phyloP scores from a whole-genome alignment of 2,797 vertebrate genomes.

The Argyrosomus regius region DNA sequence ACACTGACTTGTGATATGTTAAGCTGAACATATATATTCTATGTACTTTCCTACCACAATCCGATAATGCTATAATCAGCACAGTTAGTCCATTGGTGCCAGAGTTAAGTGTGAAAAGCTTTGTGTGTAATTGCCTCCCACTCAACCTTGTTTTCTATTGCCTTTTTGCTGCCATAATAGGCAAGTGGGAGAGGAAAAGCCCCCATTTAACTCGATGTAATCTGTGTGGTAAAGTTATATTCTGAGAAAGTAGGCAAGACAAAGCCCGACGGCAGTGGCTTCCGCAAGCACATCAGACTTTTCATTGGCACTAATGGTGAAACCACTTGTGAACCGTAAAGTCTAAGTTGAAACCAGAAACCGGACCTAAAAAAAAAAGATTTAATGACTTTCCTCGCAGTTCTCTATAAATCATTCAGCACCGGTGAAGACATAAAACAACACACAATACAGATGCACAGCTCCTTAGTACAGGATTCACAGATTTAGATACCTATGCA shows the following conservation, averaged over 20 bases:
- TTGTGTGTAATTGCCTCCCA: constrained; percentile 55
- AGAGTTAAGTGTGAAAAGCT: constrained; percentile 62
- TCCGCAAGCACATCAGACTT: constrained; percentile 27
- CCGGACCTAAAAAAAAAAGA: constrained; percentile 2
- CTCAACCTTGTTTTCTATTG: constrained; percentile 27
- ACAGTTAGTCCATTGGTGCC: constrained; percentile 35
- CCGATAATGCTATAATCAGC: constrained; percentile 42
- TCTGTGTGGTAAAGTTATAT: constrained; percentile 27
- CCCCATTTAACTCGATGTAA: constrained; percentile 36
- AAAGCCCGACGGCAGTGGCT: constrained; percentile 27
- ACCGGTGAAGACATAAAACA: not conserved
- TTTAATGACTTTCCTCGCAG: not conserved
- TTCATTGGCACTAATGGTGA: constrained; percentile 18
- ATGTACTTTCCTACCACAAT: not conserved
- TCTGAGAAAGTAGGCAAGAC: constrained; percentile 16
- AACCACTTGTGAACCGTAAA: constrained; percentile 17
- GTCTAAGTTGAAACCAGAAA: constrained; percentile 15
- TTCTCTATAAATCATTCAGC: not conserved
- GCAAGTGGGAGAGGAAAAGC: constrained; percentile 18
- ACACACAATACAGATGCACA: not conserved
- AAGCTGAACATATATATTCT: constrained; percentile 10
- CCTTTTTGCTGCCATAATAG: constrained; percentile 9
- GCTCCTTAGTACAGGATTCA: constrained; percentile 1
- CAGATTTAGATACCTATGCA: constrained; percentile 28
- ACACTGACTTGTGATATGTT: constrained; percentile 21